Percentiles rank a stretch among this genome's conserved stretches.
These are phyloP conservation scores for Andrena haemorrhoa DNA, from an alignment of 2,888 invertebrate genomes.

Conservation along the genomic window DNA sequence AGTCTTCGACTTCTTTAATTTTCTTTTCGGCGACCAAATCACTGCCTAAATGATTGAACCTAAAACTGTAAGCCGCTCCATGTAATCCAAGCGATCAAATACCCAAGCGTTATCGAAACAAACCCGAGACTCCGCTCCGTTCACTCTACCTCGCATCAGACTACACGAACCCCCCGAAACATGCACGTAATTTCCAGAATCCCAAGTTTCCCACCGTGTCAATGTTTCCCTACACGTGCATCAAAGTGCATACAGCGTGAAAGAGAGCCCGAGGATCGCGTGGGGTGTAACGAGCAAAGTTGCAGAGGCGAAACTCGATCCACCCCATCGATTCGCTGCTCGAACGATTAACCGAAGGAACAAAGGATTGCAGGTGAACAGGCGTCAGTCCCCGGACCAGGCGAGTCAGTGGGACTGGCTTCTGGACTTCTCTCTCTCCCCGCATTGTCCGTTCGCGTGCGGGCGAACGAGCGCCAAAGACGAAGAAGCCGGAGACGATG, in stretches of 20 bases:
- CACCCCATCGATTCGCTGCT: conserved; percentile 1
- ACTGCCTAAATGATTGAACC: too few species aligned
- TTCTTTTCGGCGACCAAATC: too few species aligned
- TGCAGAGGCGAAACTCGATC: conserved; percentile 1
- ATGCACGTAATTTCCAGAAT: not conserved
- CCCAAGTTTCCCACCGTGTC: not conserved
- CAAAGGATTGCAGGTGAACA: not conserved
- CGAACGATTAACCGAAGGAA: not conserved
- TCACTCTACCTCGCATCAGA: not conserved
- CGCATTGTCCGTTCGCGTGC: not conserved
- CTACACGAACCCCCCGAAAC: not conserved
- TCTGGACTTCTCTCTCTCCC: not conserved
- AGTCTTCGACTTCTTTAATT: too few species aligned
- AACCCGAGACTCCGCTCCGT: too few species aligned
- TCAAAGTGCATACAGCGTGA: not conserved
- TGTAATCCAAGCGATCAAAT: too few species aligned
- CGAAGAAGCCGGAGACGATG: not conserved
- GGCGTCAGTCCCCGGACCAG: not conserved
- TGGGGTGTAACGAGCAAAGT: not conserved
- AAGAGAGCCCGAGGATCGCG: conserved; percentile 9
- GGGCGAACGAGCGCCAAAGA: not conserved
- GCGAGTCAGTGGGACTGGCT: not conserved
- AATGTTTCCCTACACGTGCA: not conserved
- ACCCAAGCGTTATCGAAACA: too few species aligned
- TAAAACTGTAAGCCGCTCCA: too few species aligned